Evolutionary conservation across 1,140 invertebrate genomes (phyloP).

Genomic region (Ganaspis sp.): DNA sequence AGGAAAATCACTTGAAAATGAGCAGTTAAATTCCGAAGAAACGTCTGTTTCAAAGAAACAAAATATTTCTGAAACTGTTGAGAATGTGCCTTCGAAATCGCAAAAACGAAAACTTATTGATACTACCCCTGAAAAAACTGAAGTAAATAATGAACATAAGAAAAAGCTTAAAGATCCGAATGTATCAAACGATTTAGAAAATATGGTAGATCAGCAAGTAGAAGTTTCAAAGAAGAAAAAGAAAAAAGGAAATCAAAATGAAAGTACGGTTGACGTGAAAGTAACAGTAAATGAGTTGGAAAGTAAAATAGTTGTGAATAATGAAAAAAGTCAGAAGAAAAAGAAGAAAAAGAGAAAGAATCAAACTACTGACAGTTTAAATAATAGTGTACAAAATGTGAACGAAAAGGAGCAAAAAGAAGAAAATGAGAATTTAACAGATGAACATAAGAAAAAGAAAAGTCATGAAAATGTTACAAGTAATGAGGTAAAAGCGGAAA

Average conservation of each 20-base stretch:
- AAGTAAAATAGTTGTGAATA: not conserved
- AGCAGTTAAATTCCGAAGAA: not conserved
- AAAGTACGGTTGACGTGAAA: not conserved
- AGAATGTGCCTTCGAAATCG: not conserved
- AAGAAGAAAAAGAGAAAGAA: slow-evolving; percentile 30
- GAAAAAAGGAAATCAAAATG: not conserved
- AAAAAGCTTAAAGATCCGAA: slow-evolving; percentile 44
- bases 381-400: slow-evolving; percentile 36
- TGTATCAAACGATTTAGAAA: slow-evolving; percentile 31
- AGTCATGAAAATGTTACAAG: not conserved
- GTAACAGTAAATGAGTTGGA: not conserved
- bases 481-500: slow-evolving; percentile 39
- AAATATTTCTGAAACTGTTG: not conserved
- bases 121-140: slow-evolving; percentile 26
- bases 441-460: slow-evolving; percentile 45
- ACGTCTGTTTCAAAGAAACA: not conserved
- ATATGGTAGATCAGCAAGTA: not conserved
- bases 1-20: slow-evolving; percentile 23
- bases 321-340: not conserved
- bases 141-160: slow-evolving; percentile 54
- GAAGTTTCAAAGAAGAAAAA: slow-evolving; percentile 31
- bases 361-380: not conserved
- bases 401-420: slow-evolving; percentile 4
- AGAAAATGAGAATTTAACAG: not conserved
- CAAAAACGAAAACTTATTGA: not conserved